Evolutionary conservation across 2,797 vertebrate species (phyloP).

Genomic region (Enteromius anoplus): DNA sequence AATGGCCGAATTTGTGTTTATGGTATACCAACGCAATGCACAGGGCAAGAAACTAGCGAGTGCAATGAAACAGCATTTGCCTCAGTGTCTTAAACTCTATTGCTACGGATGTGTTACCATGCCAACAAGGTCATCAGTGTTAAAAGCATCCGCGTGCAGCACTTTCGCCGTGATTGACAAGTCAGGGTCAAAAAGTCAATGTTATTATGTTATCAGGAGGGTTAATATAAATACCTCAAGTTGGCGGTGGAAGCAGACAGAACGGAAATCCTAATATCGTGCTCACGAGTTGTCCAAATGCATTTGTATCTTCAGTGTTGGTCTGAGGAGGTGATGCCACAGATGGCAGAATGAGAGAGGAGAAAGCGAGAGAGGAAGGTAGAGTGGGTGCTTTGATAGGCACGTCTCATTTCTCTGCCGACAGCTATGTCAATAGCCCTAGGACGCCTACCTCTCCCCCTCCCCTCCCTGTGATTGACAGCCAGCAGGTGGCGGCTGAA

Average conservation of each 20-base stretch:
- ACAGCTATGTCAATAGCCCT: slow-evolving; percentile 81
- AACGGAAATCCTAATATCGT: slow-evolving; percentile 30
- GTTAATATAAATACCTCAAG: slow-evolving; percentile 36
- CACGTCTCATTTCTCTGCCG: slow-evolving; percentile 78
- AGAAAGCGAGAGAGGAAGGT: slow-evolving; percentile 39
- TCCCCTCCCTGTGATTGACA: slow-evolving; percentile 78
- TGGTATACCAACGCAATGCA: slow-evolving; percentile 5
- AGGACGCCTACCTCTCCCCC: slow-evolving; percentile 61
- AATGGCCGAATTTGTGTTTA: background rate
- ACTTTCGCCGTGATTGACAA: slow-evolving; percentile 48
- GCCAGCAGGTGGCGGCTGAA: slow-evolving; percentile 82
- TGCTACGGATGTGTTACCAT: slow-evolving; percentile 22
- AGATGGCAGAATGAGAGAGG: slow-evolving; percentile 54
- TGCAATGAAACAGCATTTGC: slow-evolving; percentile 20
- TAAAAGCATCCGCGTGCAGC: slow-evolving; percentile 31
- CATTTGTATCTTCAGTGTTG: slow-evolving; percentile 39
- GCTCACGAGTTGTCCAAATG: slow-evolving; percentile 22
- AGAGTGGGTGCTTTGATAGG: slow-evolving; percentile 75
- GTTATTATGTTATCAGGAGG: slow-evolving; percentile 43
- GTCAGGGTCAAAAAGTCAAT: slow-evolving; percentile 36
- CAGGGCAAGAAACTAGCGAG: background rate
- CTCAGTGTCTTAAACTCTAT: slow-evolving; percentile 24
- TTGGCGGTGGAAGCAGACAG: background rate
- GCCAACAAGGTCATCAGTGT: slow-evolving; percentile 40
- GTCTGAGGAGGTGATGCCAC: slow-evolving; percentile 52